These are phyloP conservation scores for Seriola rivoliana DNA, from an alignment of 2,113 vertebrate genomes.

Conservation along the genomic window DNA sequence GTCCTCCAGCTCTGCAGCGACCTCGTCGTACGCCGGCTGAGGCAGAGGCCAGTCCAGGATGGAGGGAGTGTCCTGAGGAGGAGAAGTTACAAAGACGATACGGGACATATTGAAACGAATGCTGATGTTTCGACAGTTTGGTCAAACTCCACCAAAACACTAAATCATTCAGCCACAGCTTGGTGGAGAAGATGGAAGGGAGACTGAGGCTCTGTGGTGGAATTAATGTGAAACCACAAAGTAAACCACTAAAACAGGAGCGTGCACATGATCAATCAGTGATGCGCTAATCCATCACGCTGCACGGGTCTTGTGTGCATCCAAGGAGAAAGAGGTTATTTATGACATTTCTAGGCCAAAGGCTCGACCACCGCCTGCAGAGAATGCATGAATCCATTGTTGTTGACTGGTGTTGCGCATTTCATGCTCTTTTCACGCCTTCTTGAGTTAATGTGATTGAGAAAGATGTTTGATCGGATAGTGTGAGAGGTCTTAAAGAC, in stretches of 20 bases:
- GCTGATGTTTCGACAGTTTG: no score
- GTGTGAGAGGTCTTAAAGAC: not conserved
- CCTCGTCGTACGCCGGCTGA: slow-evolving; percentile 93
- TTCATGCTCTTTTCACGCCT: not conserved
- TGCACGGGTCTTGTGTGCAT: not conserved
- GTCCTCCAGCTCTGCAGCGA: slow-evolving; percentile 86
- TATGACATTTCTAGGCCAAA: slow-evolving; percentile 35
- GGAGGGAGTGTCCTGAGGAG: slow-evolving; percentile 87
- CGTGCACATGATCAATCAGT: slow-evolving; percentile 24
- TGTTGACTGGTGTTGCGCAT: not conserved
- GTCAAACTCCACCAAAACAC: not conserved
- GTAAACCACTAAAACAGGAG: slow-evolving; percentile 18
- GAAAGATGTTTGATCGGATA: not conserved
- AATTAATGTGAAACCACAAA: not conserved
- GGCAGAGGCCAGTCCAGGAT: slow-evolving; percentile 95
- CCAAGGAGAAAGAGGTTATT: not conserved
- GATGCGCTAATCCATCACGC: slow-evolving; percentile 22
- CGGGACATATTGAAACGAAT: not conserved
- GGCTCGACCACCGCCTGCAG: not conserved
- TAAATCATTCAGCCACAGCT: not conserved
- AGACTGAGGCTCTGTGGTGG: not conserved
- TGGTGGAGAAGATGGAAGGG: not conserved
- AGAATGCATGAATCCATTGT: not conserved
- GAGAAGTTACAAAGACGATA: not conserved
- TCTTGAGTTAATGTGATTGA: not conserved